Base-by-base conservation (phyloP, 1,140 invertebrate genomes). In the Drosophila nebulosa region DNA sequence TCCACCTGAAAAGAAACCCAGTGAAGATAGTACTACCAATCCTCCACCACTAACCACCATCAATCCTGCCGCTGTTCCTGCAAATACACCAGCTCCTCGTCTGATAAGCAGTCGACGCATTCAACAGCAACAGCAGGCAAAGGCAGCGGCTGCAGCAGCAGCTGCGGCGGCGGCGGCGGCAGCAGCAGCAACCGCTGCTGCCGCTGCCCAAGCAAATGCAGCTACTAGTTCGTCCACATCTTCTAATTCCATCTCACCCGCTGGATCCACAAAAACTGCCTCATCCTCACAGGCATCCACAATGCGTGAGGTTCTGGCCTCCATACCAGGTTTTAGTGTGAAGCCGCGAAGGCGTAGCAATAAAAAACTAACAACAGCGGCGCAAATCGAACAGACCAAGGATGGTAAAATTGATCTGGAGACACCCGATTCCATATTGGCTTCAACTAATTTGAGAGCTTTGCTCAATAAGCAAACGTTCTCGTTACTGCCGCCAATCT, bases 341-440 rank as follows among this genome's bases (percentile, higher is more conserved):
- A 96, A 96, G 90, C 95, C 95, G 42, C 92, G 95, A 90, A 92
- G 96, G 71, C 93, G 94, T 63, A 95, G 95, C 74, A 96, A 95
- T 64, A 96, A 97, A 90, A 96, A 96, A 90, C 92, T 97, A 69
- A 97, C 96, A 57, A 95, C 96, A 64, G 97, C 97, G 52, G 97
- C 97, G 62, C 97, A 99, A 91, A 93, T 99, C 66, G 97, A 98
- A 85, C 96, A 97, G 92, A 97, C 96, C 14, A 96, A 96, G 92
- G 97, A 98, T 92, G 97, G 97, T 35, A 96, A 96, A 89, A 97
- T 99, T 70, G 98, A 99, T 92, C 93, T 99, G 78, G 97, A 98
- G 93, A 98, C 97, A 30, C 97, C 98, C n/a, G 97, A 98, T 89
- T 99, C 98, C 51, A 98, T 99, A 79, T 93, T 99, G 78, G 96